These are phyloP conservation scores for Fopius arisanus DNA, from an alignment of 1,140 invertebrate genomes.

Conservation along the genomic window DNA sequence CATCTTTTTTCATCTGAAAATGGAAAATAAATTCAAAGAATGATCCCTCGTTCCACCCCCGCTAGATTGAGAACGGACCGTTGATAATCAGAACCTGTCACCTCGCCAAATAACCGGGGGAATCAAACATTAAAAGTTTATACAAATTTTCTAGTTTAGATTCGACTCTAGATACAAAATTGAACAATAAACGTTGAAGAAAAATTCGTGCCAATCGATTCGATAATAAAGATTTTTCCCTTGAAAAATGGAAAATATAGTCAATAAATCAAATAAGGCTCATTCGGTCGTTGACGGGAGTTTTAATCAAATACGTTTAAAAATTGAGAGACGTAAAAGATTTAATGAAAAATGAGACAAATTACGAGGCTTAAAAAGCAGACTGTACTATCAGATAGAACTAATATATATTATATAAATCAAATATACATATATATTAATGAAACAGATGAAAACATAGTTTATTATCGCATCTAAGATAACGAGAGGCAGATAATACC, in stretches of 20 bases:
- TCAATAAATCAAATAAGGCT: conserved; percentile 52
- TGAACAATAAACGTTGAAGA: too few relatives aligned
- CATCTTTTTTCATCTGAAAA: too few relatives aligned
- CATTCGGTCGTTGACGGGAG: conserved; percentile 32
- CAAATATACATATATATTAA: conserved; percentile 36
- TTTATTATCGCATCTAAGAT: conserved; percentile 49
- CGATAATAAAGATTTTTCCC: conserved; percentile 24
- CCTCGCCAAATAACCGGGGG: too few relatives aligned
- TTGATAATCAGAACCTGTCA: too few relatives aligned
- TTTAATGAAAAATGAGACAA: conserved; percentile 35
- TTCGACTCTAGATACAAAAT: too few relatives aligned
- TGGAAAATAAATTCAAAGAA: neutral
- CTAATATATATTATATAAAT: conserved; percentile 48
- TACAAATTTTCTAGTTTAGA: too few relatives aligned
- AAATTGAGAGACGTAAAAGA: conserved; percentile 20
- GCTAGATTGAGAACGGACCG: conserved; percentile 19
- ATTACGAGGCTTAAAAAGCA: conserved; percentile 64
- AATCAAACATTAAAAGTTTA: too few relatives aligned
- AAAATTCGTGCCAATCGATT: conserved; percentile 46
- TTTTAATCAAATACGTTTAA: neutral
- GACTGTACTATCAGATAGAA: conserved; percentile 63
- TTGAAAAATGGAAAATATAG: conserved; percentile 42
- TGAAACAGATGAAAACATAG: conserved; percentile 44
- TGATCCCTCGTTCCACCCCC: too few relatives aligned
- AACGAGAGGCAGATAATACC: conserved; percentile 30